Percentiles rank a stretch among this genome's conserved stretches.
phyloP scores from a whole-genome alignment of 1,140 invertebrate species.

The Sarcophaga bullata region DNA sequence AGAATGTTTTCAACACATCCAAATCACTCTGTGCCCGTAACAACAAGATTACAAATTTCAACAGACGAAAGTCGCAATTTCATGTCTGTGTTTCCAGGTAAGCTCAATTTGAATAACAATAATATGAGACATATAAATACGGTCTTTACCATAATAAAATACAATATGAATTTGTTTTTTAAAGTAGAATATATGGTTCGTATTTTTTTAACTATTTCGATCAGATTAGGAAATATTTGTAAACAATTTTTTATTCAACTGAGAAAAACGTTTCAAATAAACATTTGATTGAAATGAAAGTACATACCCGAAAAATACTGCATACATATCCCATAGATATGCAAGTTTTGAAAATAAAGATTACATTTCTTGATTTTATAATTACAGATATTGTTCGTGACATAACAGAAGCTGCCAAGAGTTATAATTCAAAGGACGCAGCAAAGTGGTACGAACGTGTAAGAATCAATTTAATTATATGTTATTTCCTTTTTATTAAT shows the following conservation, averaged over 20 bases:
- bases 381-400: conserved; percentile 82
- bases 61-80: conserved; percentile 87
- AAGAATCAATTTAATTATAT: neutral
- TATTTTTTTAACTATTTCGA: too few species aligned
- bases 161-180: too few species aligned
- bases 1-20: conserved; percentile 63
- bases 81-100: conserved; percentile 83
- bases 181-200: too few species aligned
- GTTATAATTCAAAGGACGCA: conserved; percentile 79
- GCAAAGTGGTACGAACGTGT: conserved; percentile 84
- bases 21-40: conserved; percentile 69
- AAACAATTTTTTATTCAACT: neutral
- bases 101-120: neutral
- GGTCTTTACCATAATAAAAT: too few species aligned
- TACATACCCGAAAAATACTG: neutral
- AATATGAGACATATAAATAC: too few species aligned
- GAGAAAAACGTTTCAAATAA: neutral
- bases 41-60: conserved; percentile 71
- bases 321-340: neutral
- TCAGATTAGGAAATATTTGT: too few species aligned
- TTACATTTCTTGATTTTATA: conserved; percentile 33
- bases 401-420: conserved; percentile 77
- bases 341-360: neutral
- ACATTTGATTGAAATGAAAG: neutral
- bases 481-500: conserved; percentile 46